Evolutionary conservation across 2,113 vertebrate species (phyloP).

Genomic region (Pteropus alecto): DNA sequence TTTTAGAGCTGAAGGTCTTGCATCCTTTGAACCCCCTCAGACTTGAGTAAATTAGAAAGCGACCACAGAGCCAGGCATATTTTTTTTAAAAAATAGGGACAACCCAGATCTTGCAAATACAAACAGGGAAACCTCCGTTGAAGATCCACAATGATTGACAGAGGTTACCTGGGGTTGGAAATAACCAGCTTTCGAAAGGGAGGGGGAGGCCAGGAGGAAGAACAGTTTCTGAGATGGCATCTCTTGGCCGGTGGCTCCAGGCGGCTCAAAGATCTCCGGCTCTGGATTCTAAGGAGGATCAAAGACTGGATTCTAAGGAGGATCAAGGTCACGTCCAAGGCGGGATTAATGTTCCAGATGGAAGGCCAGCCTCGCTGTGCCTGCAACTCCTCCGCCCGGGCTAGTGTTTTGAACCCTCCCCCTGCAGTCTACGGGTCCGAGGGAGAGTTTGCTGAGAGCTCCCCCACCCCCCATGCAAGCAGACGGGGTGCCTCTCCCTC

Average conservation of each 20-base stretch:
- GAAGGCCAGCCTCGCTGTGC: not conserved
- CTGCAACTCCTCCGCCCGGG: accelerated
- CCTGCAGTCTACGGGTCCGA: accelerated
- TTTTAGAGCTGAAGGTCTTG: not conserved
- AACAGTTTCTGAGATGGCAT: not conserved
- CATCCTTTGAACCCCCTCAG: not conserved
- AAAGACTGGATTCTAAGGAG: not conserved
- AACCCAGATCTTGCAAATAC: not conserved
- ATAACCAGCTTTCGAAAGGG: not conserved
- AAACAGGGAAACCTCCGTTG: not conserved
- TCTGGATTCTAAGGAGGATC: not conserved
- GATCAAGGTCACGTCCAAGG: not conserved
- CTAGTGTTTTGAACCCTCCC: not conserved
- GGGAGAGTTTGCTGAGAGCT: not conserved
- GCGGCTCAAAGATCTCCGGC: not conserved
- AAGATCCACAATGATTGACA: not conserved
- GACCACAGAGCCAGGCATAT: not conserved
- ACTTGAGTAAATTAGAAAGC: not conserved
- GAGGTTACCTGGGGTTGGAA: not conserved
- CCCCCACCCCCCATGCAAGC: not conserved
- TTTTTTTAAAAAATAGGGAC: not conserved
- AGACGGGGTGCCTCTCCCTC: not conserved
- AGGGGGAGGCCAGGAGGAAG: not conserved
- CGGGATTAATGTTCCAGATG: not conserved
- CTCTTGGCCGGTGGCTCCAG: not conserved